Evolutionary conservation across 2,797 vertebrate genomes (phyloP), one percentile per base, ranked within the genome.

Genomic region (Neomorphus geoffroyi): DNA sequence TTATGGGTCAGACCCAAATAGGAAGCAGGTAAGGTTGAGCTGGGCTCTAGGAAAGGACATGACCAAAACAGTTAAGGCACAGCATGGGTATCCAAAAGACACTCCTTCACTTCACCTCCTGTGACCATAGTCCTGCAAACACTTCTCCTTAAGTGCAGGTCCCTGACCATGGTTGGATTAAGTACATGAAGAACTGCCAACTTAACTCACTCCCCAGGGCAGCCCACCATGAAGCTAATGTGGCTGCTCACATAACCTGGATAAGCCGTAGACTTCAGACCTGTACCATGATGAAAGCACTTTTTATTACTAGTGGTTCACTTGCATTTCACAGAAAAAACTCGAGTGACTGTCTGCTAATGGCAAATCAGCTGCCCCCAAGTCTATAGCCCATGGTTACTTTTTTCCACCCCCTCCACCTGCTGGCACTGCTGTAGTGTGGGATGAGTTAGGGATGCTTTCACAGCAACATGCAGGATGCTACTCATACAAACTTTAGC

Each of bases 381-480:
- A 22, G 0, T 14, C 64, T 56, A 9, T 23, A 13, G 37, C 30
- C 30, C 13, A 21, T 9, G 14, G 62, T 46, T 83, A 27, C 33
- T 53, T 43, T 27, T 9, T 39, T 9, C 15, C 3, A n/a, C n/a
- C 1, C 18, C 16, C 12, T 23, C 7, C n/a, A 70, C 24, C 41
- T 7, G 3, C 72, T 30, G 70, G 50, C 33, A 37, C 2, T 0
- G 3, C 60, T 54, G 57, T 39, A 5, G 43, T 0, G 3, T 21
- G 45, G 62, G 65, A 83, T 46, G 46, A 85, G 61, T 24, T 80
- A 85, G 79, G 53, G 79, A 48, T 39, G 62, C 35, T 86, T 71
- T 80, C 81, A 65, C 33, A 72, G 60, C 8, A 1, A 27, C 5
- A 8, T 1, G 1, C 41, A 21, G 51, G 67, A 54, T 77, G 61